Evolutionary conservation across 2,888 invertebrate genomes (phyloP), one percentile per base, ranked within the genome.

Genomic region (Drosophila nr. fundita): DNA sequence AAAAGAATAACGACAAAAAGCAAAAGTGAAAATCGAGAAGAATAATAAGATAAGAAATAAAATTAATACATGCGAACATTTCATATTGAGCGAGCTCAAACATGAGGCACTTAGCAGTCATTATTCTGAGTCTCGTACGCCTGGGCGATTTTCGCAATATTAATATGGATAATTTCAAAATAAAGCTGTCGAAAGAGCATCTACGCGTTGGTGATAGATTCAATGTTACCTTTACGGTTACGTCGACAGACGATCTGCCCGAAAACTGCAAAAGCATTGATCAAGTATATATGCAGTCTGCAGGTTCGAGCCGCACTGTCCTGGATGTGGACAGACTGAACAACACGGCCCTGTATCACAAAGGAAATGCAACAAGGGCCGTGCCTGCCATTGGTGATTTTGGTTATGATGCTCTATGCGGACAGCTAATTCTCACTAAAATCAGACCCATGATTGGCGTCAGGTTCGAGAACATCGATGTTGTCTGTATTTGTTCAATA

Each of bases 61-160:
- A 11, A n/a, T 40, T 11, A 42, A 11, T 42, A 21, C 2, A 42
- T 11, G n/a, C 11, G 21, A 11, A 11, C 11, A 21, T 42, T 42
- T 21, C 11, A 21, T 42, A 42, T 42, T n/a, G 3, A 8, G 18
- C 38, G n/a, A 8, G 11, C 11, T 2, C n/a, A 0, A 11, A 6
- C 6, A 42, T 42, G 42, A n/a, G 21, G 6, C 21, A 6, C 11
- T n/a, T 11, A 21, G 21, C 42, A 38, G 8, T n/a, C 8, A n/a
- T 38, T 3, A n/a, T 38, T 0, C n/a, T 38, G n/a, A n/a, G 38
- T 38, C 3, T 38, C 4, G 38, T 1, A 18, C 2, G 38, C 18
- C 38, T 38, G 3, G 8, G 0, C 4, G n/a, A n/a, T 4, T n/a
- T 38, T 4, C 4, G 1, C n/a, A 3, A 0, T 3, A n/a, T 8